phyloP scores from a whole-genome alignment of 2,113 vertebrate genomes.

The Ranitomeya variabilis region DNA sequence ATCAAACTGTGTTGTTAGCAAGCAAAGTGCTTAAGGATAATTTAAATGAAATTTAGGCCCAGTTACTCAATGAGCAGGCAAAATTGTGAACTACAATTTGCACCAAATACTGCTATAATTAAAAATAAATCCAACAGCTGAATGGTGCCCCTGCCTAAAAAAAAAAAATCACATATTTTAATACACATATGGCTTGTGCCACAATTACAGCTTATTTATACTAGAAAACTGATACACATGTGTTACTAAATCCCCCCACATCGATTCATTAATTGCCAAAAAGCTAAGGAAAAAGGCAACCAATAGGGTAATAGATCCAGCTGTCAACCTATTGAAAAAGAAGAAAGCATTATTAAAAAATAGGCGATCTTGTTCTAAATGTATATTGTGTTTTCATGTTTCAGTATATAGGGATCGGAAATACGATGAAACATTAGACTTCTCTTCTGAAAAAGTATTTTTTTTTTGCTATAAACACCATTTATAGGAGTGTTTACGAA shows the following conservation, averaged over 20 bases:
- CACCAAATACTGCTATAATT: too few species aligned
- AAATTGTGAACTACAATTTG: too few species aligned
- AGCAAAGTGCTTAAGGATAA: too few species aligned
- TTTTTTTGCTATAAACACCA: slow-evolving; percentile 39
- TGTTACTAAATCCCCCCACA: background rate
- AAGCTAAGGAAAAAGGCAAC: background rate
- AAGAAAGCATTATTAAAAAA: background rate
- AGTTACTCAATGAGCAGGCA: too few species aligned
- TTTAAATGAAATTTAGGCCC: too few species aligned
- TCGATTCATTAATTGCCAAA: background rate
- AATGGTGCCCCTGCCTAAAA: too few species aligned
- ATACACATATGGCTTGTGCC: too few species aligned
- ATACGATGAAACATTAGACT: slow-evolving; percentile 23
- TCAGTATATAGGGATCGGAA: background rate
- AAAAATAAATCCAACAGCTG: too few species aligned
- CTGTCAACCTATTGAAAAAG: background rate
- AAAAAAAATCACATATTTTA: too few species aligned
- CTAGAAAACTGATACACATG: too few species aligned
- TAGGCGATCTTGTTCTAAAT: background rate
- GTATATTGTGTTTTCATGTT: background rate
- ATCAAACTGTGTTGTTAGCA: too few species aligned
- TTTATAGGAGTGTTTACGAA: slow-evolving; percentile 40
- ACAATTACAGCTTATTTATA: too few species aligned
- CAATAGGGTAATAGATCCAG: background rate
- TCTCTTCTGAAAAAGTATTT: background rate